A percentile compares a stretch with the other conserved stretches of the same genome.
These are phyloP conservation scores for Oophaga pumilio DNA, from an alignment of 2,113 vertebrate genomes.

Conservation along the genomic window DNA sequence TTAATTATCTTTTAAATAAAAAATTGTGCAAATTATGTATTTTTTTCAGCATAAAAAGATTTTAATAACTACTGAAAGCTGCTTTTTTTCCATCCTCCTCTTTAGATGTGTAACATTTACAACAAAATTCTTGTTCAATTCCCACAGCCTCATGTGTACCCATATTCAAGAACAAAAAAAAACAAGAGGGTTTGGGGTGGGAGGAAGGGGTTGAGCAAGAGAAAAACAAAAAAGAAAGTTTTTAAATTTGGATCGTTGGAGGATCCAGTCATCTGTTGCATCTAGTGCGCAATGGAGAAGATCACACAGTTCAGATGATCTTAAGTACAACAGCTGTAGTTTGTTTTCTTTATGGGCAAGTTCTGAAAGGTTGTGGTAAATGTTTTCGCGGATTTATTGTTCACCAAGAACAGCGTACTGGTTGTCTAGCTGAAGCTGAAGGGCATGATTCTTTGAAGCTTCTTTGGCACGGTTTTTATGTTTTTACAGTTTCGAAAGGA, in stretches of 20 bases:
- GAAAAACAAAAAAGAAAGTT: constrained; percentile 28
- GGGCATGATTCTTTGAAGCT: constrained; percentile 79
- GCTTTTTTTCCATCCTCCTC: constrained; percentile 60
- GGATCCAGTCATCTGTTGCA: constrained; percentile 66
- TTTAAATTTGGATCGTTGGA: constrained; percentile 59
- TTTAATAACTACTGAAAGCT: constrained; percentile 77
- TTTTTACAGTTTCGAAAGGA: constrained; percentile 98
- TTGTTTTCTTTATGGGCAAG: constrained; percentile 77
- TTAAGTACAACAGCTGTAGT: constrained; percentile 75
- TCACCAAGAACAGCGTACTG: constrained; percentile 95
- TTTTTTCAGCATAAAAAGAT: constrained; percentile 83
- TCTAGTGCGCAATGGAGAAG: constrained; percentile 74
- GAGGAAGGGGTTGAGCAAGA: not conserved
- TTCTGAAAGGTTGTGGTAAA: constrained; percentile 72
- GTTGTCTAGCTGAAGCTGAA: constrained; percentile 97
- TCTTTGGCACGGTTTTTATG: constrained; percentile 94
- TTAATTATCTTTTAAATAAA: no score
- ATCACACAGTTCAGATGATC: constrained; percentile 71
- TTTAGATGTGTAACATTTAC: constrained; percentile 63
- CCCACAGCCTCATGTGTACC: constrained; percentile 64
- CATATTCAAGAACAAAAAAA: constrained; percentile 74
- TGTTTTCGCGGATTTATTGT: constrained; percentile 80
- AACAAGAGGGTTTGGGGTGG: not conserved
- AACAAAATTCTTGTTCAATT: constrained; percentile 70
- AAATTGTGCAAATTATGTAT: no score